Conservation (phyloP, 2,113 vertebrate species). For the Scytalopus superciliaris region DNA sequence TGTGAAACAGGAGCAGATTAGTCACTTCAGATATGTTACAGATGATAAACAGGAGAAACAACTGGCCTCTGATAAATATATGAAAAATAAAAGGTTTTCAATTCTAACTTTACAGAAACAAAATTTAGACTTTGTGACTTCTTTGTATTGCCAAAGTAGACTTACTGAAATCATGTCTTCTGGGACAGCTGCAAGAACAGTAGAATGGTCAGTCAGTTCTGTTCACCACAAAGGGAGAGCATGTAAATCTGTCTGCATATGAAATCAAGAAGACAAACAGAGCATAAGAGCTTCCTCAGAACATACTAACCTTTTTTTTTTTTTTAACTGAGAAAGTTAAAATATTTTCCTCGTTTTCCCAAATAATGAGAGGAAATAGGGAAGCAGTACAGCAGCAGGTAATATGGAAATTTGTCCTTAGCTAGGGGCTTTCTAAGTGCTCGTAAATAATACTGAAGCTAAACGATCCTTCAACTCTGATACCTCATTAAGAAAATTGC, state of each 20-base stretch:
- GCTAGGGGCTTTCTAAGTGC: background rate
- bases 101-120: background rate
- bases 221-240: background rate
- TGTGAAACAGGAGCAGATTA: background rate
- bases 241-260: background rate
- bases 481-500: slow-evolving; percentile 55
- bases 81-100: background rate
- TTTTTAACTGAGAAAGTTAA: background rate
- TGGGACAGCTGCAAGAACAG: background rate
- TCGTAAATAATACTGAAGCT: slow-evolving; percentile 27
- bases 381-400: background rate
- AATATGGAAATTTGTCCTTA: slow-evolving; percentile 54
- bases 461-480: slow-evolving; percentile 51
- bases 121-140: background rate
- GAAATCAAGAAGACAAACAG: background rate
- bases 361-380: background rate
- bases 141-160: background rate
- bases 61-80: background rate
- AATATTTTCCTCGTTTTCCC: background rate
- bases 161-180: background rate
- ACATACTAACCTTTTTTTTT: background rate
- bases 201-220: background rate
- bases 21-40: background rate
- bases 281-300: background rate
- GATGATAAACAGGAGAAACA: background rate